Base-by-base conservation (phyloP, 1,140 invertebrate genomes). In the Drosophila teissieri region DNA sequence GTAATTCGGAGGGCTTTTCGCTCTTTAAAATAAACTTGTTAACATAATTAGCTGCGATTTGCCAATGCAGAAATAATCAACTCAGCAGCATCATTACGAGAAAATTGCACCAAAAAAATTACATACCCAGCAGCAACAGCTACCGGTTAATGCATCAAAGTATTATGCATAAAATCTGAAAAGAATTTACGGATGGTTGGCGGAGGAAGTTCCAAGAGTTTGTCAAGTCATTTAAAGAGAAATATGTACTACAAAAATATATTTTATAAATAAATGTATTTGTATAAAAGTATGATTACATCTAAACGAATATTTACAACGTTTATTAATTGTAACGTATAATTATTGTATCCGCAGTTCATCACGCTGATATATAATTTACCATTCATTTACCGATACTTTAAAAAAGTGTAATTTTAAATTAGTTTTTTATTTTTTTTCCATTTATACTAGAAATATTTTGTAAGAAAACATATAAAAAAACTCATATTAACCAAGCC, bases 11-110 rank as follows among this genome's bases (percentile, higher is more conserved):
- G 22, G 36, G 53, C 46, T 51, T 67, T 58, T 60, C 67, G 62
- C 48, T 61, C 55, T 77, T 77, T 77, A 76, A 77, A 62, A 77
- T 77, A 52, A 77, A 77, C 74, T 77, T 61, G 76, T 77, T 77
- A 77, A 69, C 56, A 61, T 77, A 77, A 77, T 77, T 69, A 77
- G 73, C 74, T 77, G 52, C 42, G 72, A 75, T 76, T 76, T 76
- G 39, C 60, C 40, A 75, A 53, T 73, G 46, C 31, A 22, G 44
- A 27, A 56, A 70, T 69, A 69, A 69, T 54, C 44, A 76, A 40
- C 61, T 56, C 64, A 2, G 58, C 46, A 36, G 22, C 63, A 45
- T 77, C 74, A 77, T 77, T 77, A 77, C 64, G 34, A 69, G 63
- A 55, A 77, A 77, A 77, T 77, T 77, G 64, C 44, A 53, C 11